Evolutionary conservation across 1,140 invertebrate species (phyloP), one percentile per base, ranked within the genome.

Genomic region (Melitaea cinxia): DNA sequence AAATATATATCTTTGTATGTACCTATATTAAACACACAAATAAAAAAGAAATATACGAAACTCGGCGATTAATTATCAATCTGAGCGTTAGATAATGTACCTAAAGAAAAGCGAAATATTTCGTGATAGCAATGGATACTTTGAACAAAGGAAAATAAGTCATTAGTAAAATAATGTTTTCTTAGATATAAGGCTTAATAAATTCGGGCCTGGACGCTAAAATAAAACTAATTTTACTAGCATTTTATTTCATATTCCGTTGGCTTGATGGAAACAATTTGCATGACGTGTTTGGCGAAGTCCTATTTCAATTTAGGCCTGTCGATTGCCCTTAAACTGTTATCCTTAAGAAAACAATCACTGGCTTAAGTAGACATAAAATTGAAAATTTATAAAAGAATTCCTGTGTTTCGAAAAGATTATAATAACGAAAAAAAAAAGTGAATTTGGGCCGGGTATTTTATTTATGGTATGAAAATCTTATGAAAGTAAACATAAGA

Each of bases 231-330:
- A 19, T 6, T 45, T 45, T 15, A 45, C 17, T 10, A 17, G 3
- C 7, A 45, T 9, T 26, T 26, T 2, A 26, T 6, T 17, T 7
- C 17, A 45, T 19, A 45, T 45, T 45, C 17, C 12, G 15, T 19
- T 45, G 17, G 5, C 6, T 12, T 45, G 15, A 45, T 45, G 6
- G 39, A 17, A 45, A 17, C 39, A 45, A 45, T 45, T 45, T 45
- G 39, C 39, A 17, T 45, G 19, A 10, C 39, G 15, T 45, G 17
- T 45, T 19, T 45, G 17, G 15, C 17, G 39, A 17, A 17, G 39
- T 19, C 39, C 39, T 17, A 45, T 45, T 45, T 45, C 39, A 45
- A 45, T 45, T 45, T 45, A 45, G 39, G 9, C 39, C 39, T 45
- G 17, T 45, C 39, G 39, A 19, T 17, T 17, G 39, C 10, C 39